Conservation (phyloP, 2,113 vertebrate genomes). For the Epinephelus moara region DNA sequence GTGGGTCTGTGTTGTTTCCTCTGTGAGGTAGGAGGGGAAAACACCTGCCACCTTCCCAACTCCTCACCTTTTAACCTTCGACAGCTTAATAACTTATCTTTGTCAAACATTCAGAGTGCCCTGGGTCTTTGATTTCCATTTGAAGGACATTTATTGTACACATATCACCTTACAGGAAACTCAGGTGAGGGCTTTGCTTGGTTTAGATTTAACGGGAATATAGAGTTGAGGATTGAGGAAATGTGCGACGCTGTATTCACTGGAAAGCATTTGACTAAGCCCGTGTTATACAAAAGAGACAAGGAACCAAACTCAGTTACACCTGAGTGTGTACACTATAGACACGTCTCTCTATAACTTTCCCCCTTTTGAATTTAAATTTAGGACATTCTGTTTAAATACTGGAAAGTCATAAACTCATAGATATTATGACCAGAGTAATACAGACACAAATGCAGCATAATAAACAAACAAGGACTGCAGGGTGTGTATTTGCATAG, state of each 20-base stretch:
- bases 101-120: conserved; percentile 48
- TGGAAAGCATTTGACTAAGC: neutral
- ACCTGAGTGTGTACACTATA: neutral
- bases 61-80: conserved; percentile 28
- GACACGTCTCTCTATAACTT: neutral
- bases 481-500: neutral
- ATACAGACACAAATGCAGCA: neutral
- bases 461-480: neutral
- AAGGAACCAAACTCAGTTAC: neutral
- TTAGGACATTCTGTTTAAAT: neutral
- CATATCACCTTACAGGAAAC: neutral
- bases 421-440: neutral
- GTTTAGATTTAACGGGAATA: neutral
- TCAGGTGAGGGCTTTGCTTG: conserved; percentile 9
- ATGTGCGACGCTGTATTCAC: neutral
- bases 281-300: neutral
- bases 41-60: conserved; percentile 50
- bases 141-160: conserved; percentile 7
- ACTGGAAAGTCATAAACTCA: neutral
- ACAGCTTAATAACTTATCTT: conserved; percentile 41
- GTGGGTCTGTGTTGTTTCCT: neutral
- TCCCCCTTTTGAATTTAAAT: neutral
- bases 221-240: conserved; percentile 14
- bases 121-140: conserved; percentile 11
- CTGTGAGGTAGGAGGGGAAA: neutral